Percentiles rank a stretch among this genome's conserved stretches.
Conservation (phyloP, 1,140 invertebrate genomes). For the Mactra quadrangularis region DNA sequence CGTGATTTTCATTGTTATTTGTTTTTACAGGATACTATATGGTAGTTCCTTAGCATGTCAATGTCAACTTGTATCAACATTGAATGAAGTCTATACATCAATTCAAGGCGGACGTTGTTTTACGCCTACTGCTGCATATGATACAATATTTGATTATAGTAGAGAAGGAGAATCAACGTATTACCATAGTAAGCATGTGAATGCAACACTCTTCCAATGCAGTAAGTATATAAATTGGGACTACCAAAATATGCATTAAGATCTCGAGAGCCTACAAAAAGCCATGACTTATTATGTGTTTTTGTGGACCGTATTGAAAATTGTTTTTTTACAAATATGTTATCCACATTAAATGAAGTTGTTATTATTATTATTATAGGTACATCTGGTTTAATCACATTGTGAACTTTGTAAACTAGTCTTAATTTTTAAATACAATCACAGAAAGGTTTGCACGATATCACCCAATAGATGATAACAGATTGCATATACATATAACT, state of each 20-base stretch:
- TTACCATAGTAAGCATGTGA: constrained; percentile 9
- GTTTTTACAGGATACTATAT: constrained; percentile 1
- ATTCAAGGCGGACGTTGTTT: constrained; percentile 36
- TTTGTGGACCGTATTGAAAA: too few relatives aligned
- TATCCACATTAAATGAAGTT: too few relatives aligned
- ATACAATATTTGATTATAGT: constrained; percentile 19
- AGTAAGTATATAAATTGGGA: constrained; percentile 19
- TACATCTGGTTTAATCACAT: too few relatives aligned
- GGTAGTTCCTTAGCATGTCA: constrained; percentile 45
- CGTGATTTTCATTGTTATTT: too few relatives aligned
- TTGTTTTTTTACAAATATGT: too few relatives aligned
- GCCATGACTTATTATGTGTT: too few relatives aligned
- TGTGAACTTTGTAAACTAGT: too few relatives aligned
- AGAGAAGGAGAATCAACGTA: constrained; percentile 8
- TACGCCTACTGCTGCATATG: constrained; percentile 20
- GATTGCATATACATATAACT: too few relatives aligned
- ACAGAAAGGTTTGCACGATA: too few relatives aligned
- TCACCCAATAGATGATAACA: too few relatives aligned
- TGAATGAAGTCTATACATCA: constrained; percentile 14
- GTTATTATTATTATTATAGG: too few relatives aligned
- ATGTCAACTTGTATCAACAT: constrained; percentile 26
- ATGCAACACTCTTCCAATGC: constrained; percentile 50
- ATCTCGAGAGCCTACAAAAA: background rate
- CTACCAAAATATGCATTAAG: background rate
- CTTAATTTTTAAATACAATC: too few relatives aligned